phyloP scores from a whole-genome alignment of 2,797 vertebrate genomes.

The Cossypha niveicapilla region DNA sequence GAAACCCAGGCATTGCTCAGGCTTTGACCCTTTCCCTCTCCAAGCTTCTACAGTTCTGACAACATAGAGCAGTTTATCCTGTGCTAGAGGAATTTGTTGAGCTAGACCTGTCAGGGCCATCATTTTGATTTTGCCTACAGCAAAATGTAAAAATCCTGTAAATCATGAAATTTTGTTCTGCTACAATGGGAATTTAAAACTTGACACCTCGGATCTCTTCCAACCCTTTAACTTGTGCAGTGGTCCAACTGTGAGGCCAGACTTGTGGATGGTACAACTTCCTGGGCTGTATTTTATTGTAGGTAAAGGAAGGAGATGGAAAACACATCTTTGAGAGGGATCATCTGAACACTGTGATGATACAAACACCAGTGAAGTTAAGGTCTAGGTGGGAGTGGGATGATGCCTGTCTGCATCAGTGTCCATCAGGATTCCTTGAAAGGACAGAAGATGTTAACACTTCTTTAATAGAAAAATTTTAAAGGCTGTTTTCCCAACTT shows the following conservation, averaged over 20 bases:
- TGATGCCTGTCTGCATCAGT: not conserved
- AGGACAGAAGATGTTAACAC: not conserved
- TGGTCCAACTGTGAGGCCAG: not conserved
- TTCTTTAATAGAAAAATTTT: fast-evolving
- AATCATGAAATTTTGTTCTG: not conserved
- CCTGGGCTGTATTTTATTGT: not conserved
- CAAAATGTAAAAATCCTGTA: not conserved
- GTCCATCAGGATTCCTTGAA: not conserved
- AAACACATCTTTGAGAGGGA: not conserved
- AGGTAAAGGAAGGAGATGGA: not conserved
- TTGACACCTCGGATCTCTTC: not conserved
- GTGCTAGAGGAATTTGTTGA: not conserved
- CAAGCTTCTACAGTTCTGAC: not conserved
- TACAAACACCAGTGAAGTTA: not conserved
- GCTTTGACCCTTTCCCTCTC: not conserved
- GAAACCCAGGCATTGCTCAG: not conserved
- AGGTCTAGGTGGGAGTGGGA: not conserved
- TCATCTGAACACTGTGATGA: not conserved
- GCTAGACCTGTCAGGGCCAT: not conserved
- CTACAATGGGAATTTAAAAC: not conserved
- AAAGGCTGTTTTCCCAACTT: not conserved
- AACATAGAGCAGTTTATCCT: not conserved
- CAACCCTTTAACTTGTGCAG: not conserved
- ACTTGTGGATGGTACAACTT: not conserved
- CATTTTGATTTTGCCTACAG: not conserved